Evolutionary conservation across 35 echinoderm and acorn worm genomes (phyloP), one percentile per base, ranked within the genome.

Genomic region (Anneissia japonica): DNA sequence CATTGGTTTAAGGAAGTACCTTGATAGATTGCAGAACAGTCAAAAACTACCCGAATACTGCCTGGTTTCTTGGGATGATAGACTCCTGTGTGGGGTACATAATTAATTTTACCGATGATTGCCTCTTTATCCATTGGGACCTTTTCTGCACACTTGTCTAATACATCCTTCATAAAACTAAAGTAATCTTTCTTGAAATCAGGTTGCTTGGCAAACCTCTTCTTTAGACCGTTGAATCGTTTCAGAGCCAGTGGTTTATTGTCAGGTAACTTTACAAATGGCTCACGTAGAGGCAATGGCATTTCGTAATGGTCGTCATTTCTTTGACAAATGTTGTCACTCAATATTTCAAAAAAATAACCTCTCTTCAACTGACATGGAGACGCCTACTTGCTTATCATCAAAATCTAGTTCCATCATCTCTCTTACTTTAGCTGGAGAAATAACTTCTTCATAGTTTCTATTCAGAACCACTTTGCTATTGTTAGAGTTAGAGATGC

Each of bases 291-390:
- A 11, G 88, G 88, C n/a, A 90, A 72, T 31, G 88, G 80, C 80
- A 83, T 84, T 74, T 90, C 88, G 38, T 90, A 90, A 81, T 90
- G 82, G 36, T 81, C 88, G 37, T 90, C 88, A 6, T 2, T 0
- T 77, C 38, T 75, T 73, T 90, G 56, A 45, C 40, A 16, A 45
- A 45, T 45, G 16, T 45, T 45, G 16, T 45, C 40, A 45, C 40
- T 45, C 16, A 45, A 9, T 21, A 83, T 77, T 36, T 41, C 32
- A n/a, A 17, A 90, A 29, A 38, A 84, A 84, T 3, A n/a, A 29
- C 36, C 34, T 13, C 37, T 83, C 81, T 76, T 84, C 80, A 23
- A 77, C 80, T 35, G 81, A 90, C 37, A 77, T 73, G 16, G 88
- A 34, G 21, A 46, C 74, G 35, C 35, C 40, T 7, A 45, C 46